Evolutionary conservation across 2,888 invertebrate species (phyloP).

Genomic region (Xanthia icteritia): DNA sequence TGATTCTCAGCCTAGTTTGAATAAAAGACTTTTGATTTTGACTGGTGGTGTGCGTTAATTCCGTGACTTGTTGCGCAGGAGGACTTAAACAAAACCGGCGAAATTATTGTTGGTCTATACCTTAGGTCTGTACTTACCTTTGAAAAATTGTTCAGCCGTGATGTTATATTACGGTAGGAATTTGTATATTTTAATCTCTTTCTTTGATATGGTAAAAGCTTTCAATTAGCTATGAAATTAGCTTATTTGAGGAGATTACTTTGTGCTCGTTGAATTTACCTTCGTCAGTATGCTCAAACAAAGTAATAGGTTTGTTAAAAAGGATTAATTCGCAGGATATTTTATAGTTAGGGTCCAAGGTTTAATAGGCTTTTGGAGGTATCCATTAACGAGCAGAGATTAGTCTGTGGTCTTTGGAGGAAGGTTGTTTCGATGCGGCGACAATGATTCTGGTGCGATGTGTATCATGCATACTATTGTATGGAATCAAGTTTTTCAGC

Average conservation of each 20-base stretch:
- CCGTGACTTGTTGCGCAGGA: too few relatives aligned
- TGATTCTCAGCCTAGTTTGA: too few relatives aligned
- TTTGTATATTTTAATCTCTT: neutral
- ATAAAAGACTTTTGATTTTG: too few relatives aligned
- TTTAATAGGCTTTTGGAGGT: slow-evolving; percentile 74
- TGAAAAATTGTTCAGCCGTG: neutral
- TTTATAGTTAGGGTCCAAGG: slow-evolving; percentile 63
- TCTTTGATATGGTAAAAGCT: slow-evolving; percentile 15
- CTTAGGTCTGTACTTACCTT: neutral
- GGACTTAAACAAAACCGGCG: neutral
- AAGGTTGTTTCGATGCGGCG: neutral
- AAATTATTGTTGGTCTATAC: neutral
- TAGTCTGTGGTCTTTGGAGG: slow-evolving; percentile 59
- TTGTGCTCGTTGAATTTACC: slow-evolving; percentile 2
- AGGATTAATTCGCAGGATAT: slow-evolving; percentile 56
- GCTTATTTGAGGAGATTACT: slow-evolving; percentile 15
- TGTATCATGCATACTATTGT: too few relatives aligned
- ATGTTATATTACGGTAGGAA: too few relatives aligned
- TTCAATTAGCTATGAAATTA: slow-evolving; percentile 43
- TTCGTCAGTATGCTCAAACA: neutral
- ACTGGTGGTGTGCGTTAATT: too few relatives aligned
- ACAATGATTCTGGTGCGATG: neutral
- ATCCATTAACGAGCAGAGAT: slow-evolving; percentile 76
- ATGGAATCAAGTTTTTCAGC: neutral
- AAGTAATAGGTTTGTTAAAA: slow-evolving; percentile 38